Evolutionary conservation across 1,140 invertebrate genomes (phyloP).

Genomic region (Paraescarpia echinospica): DNA sequence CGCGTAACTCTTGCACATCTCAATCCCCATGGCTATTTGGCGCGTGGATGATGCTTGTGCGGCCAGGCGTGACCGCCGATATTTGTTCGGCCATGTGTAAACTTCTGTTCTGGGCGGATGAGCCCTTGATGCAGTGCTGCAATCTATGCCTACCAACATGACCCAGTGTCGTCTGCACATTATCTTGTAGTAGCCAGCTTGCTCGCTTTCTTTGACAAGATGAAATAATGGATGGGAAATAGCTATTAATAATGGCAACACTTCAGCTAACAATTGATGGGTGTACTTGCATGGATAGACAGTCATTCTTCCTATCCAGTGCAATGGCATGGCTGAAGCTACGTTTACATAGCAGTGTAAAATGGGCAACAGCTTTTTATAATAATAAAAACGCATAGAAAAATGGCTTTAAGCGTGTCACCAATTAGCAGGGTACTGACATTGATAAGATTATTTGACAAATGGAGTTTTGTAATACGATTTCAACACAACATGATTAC

Average conservation of each 20-base stretch:
- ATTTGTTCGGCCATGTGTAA: not conserved
- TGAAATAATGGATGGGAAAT: not conserved
- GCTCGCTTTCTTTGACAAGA: not conserved
- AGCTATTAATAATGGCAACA: not conserved
- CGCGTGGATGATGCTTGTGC: not conserved
- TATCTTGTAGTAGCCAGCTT: not conserved
- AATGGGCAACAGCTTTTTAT: not conserved
- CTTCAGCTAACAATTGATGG: not conserved
- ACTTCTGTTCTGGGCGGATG: not conserved
- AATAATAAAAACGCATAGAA: not conserved
- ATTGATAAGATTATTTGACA: slow-evolving; percentile 1
- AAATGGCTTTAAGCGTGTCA: not conserved
- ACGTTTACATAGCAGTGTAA: not conserved
- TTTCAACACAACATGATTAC: not conserved
- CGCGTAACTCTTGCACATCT: not conserved
- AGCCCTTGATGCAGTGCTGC: not conserved
- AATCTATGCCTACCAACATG: not conserved
- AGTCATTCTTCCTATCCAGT: not conserved
- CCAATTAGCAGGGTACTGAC: not conserved
- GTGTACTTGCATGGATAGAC: not conserved
- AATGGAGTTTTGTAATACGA: slow-evolving; percentile 1
- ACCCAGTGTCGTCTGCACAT: not conserved
- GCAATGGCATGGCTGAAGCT: not conserved
- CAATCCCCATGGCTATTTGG: slow-evolving; percentile 3
- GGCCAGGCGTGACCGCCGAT: not conserved